Evolutionary conservation across 2,888 invertebrate genomes (phyloP), one percentile per base, ranked within the genome.

Genomic region (Melangyna quadrimaculata): DNA sequence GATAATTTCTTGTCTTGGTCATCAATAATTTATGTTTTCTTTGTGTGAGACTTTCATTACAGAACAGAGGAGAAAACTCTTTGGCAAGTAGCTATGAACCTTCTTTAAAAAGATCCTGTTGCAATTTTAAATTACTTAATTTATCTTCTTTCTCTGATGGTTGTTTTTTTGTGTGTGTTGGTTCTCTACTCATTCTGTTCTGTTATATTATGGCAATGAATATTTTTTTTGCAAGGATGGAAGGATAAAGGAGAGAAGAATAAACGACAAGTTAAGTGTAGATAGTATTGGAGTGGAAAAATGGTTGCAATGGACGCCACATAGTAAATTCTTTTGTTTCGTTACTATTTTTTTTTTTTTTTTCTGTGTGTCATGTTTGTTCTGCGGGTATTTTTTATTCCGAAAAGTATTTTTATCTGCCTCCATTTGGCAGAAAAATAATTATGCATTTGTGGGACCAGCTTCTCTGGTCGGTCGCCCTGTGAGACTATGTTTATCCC

Each of bases 91-190:
- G n/a, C n/a, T n/a, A n/a, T n/a, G 63, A 45, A 69, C 51, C 48
- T 69, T 69, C 40, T n/a, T n/a, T n/a, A n/a, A n/a, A 22, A 61
- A 53, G 29, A 45, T 65, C 65, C 65, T 65, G 65, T 65, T 65
- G 65, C 65, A 65, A 29, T 78, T 78, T 78, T 63, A 63, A 71
- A 78, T 78, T 78, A 63, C 45, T 55, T 37, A 40, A 53, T 51
- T 70, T 61, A 53, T 53, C 53, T 35, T 75, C 35, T 6, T 61
- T 61, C 19, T 65, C 17, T 45, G 63, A 17, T 1, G 29, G 9
- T 17, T 17, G 27, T 45, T 45, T 65, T 29, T 8, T 27, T 40
- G n/a, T n/a, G n/a, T n/a, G n/a, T n/a, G n/a, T n/a, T n/a, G n/a
- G n/a, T n/a, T 19, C 9, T 24, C 5, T 8, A 7, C 2, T 45